These are phyloP conservation scores for Sialia sialis DNA, from an alignment of 2,113 vertebrate genomes.

Conservation along the genomic window DNA sequence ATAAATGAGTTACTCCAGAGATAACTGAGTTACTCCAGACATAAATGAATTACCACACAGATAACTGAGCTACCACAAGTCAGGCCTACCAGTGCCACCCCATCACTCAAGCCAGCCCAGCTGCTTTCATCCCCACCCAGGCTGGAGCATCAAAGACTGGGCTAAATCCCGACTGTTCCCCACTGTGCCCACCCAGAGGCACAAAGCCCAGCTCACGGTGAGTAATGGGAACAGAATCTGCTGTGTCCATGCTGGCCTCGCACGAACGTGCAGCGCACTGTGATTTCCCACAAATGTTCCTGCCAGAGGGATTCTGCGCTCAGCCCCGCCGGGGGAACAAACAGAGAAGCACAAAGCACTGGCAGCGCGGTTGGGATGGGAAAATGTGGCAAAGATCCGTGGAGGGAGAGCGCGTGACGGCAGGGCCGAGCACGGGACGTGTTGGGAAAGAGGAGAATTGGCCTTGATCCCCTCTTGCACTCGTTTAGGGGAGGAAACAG, in stretches of 20 bases:
- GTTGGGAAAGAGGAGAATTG: neutral
- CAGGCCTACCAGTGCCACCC: neutral
- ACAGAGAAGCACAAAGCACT: neutral
- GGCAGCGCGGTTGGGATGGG: neutral
- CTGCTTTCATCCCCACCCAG: neutral
- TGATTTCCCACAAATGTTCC: constrained; percentile 43
- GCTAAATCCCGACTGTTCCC: neutral
- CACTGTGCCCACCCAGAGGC: constrained; percentile 5
- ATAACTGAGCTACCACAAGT: fast-evolving
- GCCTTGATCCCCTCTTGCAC: neutral
- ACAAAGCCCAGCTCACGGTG: neutral
- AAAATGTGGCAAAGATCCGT: neutral
- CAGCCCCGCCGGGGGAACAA: neutral
- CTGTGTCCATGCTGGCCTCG: neutral
- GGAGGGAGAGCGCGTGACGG: neutral
- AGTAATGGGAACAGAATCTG: neutral
- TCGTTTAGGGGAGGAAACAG: neutral
- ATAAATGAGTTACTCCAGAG: neutral
- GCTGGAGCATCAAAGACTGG: neutral
- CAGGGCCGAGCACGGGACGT: neutral
- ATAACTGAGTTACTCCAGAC: neutral
- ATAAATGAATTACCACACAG: neutral
- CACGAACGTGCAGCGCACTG: neutral
- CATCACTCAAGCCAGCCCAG: neutral
- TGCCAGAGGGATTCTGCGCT: constrained; percentile 9